Evolutionary conservation across 2,888 invertebrate species (phyloP), one percentile per base, ranked within the genome.

Genomic region (Eueremaeus valkanovi): DNA sequence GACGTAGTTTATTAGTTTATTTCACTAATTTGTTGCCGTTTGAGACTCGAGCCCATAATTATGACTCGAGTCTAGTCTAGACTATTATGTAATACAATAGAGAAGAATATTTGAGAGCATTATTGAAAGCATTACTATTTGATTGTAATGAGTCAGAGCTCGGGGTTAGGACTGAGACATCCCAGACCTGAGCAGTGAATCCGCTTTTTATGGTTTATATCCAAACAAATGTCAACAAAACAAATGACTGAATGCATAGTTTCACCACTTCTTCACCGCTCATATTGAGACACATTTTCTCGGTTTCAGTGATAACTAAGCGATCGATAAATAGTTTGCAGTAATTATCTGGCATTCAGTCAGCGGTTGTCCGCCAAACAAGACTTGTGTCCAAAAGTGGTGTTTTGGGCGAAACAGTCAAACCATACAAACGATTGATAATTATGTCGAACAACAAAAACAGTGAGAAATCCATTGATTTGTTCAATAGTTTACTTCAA

Each of bases 371-470:
- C 5, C 5, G 21, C 3, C 21, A 51, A n/a, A 24, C 9, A 58
- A 58, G 29, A 29, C 16, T 29, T 58, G 29, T 1, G 11, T 58
- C 58, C 24, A 24, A 21, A 51, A 51, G 51, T 51, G 24, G 51
- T 51, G 51, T 27, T 36, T 63, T 18, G 29, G 45, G 1, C 29
- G 29, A 16, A 45, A 36, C 36, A 36, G 11, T 5, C 6, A 36
- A 36, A 36, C 36, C 36, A 36, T 36, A 36, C 3, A 51, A 55
- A 55, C 24, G 40, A 42, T 11, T 70, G 27, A 29, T 24, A 70
- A 70, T 42, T 68, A 70, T 70, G 70, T 70, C 70, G 1, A 40
- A 66, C 21, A 33, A 66, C 11, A 66, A 66, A 66, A 29, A 16
- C 16, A 36, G 63, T 66, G 16, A 2, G 63, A 70, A 42, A 21